phyloP scores from a whole-genome alignment of 1,140 invertebrate genomes.

The Steinernema feltiae region DNA sequence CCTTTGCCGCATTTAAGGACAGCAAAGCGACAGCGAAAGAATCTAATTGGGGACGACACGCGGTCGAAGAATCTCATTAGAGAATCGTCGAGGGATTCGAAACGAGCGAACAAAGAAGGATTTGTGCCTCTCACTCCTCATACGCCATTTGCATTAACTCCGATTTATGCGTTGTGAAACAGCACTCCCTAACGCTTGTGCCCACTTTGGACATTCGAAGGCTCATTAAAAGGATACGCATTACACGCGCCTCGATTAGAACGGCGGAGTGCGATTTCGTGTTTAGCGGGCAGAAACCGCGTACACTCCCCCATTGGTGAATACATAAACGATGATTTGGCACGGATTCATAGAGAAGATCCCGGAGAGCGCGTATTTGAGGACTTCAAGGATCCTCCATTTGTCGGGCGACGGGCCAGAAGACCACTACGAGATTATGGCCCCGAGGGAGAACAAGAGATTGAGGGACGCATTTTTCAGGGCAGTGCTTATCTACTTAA shows the following conservation, averaged over 20 bases:
- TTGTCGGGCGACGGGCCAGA: not conserved
- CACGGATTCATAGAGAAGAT: too few relatives aligned
- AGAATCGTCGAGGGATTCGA: not conserved
- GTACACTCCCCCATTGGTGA: not conserved
- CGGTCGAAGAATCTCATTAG: not conserved
- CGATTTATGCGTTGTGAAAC: not conserved
- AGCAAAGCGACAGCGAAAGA: not conserved
- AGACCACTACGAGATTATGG: not conserved
- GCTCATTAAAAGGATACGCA: not conserved
- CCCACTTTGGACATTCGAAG: not conserved
- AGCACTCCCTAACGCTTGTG: not conserved
- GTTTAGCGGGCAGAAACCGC: not conserved
- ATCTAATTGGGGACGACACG: conserved; percentile 5
- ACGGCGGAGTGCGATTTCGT: not conserved
- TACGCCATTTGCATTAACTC: not conserved
- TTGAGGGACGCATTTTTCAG: not conserved
- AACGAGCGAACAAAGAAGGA: not conserved
- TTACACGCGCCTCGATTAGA: not conserved
- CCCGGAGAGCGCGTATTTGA: too few relatives aligned
- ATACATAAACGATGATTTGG: not conserved
- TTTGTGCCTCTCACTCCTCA: not conserved
- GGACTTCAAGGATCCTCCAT: not conserved
- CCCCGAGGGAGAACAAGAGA: not conserved
- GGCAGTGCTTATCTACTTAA: not conserved
- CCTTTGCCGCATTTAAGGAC: not conserved